Evolutionary conservation across 1,140 invertebrate species (phyloP), one percentile per base, ranked within the genome.

Genomic region (Spodoptera frugiperda): DNA sequence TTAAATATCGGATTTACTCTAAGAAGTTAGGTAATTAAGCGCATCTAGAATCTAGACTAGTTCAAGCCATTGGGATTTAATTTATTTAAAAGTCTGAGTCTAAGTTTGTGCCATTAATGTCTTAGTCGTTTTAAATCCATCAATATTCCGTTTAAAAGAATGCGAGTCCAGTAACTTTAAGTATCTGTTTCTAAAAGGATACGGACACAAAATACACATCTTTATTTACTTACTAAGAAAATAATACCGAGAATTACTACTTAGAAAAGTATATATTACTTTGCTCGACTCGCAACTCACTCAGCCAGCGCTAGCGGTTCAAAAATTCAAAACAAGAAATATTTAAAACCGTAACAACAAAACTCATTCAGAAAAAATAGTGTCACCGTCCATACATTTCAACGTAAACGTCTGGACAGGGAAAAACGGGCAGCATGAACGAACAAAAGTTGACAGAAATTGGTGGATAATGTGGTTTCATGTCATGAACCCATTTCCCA

Each of bases 361-460:
- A 39, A 39, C 6, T 39, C 33, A 10, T 10, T 39, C 9, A 39
- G 33, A 53, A 53, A n/a, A 53, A 53, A 19, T 53, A 53, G 51
- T 53, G 51, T 53, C 51, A 17, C 6, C 33, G 33, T 39, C 4
- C 46, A 11, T 21, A 65, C 19, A 9, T 12, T 53, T 17, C 21
- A 51, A 44, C 30, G 19, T 55, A 55, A 55, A 51, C 11, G 14
- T 14, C 11, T 8, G 8, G 15, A 44, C 68, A 55, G 39, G 25
- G 54, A 59, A 73, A 49, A 25, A 21, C n/a, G 53, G 39, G 39
- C 25, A 63, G 30, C 19, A 77, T 77, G 71, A 74, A 74, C 68
- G 80, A 85, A 85, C 78, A 82, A 85, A 80, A 80, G 77, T 84
- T 81, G 78, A 81, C 83, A 83, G 81, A 83, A 86, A 88, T 87